Conservation (phyloP, 2,888 invertebrate genomes). For the Nomada flava region DNA sequence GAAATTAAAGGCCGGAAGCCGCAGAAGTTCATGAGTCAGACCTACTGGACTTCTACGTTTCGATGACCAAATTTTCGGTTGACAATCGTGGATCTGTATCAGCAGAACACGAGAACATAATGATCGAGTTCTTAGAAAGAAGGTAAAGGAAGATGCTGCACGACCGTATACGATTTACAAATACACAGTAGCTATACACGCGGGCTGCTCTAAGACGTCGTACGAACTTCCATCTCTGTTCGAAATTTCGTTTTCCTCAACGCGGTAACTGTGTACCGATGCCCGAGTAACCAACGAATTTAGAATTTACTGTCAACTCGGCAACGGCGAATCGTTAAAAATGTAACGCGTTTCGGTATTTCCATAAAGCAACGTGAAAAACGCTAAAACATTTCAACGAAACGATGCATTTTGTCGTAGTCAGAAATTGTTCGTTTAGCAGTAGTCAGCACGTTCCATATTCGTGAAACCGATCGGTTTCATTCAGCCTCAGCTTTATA, state of each 20-base stretch:
- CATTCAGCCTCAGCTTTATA: constrained; percentile 7
- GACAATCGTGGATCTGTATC: no score
- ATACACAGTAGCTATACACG: no score
- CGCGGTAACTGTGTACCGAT: neutral
- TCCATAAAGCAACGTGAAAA: constrained; percentile 1
- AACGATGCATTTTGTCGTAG: neutral
- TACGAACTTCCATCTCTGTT: neutral
- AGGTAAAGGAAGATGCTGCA: no score
- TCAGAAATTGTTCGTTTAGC: neutral
- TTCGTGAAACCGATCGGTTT: neutral
- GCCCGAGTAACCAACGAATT: neutral
- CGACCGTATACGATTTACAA: no score
- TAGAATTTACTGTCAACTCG: no score
- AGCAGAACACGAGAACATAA: no score
- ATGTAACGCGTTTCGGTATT: neutral
- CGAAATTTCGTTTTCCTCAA: neutral
- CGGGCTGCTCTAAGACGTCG: neutral
- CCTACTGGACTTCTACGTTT: no score
- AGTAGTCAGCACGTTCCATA: no score
- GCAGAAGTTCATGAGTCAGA: no score
- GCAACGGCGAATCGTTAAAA: neutral
- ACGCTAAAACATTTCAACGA: neutral
- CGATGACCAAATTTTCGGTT: no score
- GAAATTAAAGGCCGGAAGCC: no score
- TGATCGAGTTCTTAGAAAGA: no score